Base-by-base conservation (phyloP, 2,113 vertebrate species). In the Perccottus glenii region DNA sequence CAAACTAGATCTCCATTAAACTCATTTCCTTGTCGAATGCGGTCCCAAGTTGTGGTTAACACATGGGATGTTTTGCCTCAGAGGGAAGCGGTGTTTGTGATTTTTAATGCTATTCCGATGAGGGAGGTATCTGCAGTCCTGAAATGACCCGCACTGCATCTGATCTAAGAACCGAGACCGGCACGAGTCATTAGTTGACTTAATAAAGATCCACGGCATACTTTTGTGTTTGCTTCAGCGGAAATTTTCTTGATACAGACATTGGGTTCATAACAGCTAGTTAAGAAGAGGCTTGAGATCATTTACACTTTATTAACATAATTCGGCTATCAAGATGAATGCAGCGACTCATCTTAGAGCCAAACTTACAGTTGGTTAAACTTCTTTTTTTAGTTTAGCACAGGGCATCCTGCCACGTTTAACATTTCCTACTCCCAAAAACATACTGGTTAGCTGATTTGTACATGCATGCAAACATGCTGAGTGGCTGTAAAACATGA, bases 1-100 rank as follows among this genome's bases (percentile, higher is more conserved):
- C 43, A 27, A 80, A 66, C 60, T 43, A 75, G 61, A 90, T 91
- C 88, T 86, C 67, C 73, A 87, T 83, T 85, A 85, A 82, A 82
- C 32, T 40, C 57, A 69, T 85, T 89, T 90, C 88, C 77, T 82
- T 53, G 50, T 67, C 78, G 72, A 80, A 73, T 61, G 67, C 55
- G 64, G 72, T 49, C 46, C 52, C 33, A 32, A 55, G 84, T 75
- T 68, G 78, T 51, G 62, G 72, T 80, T 82, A 74, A 87, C 84
- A 83, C 75, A 78, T 65, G 63, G 70, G 55, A 64, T 73, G 70
- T 73, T 84, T 62, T 78, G 67, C 75, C 77, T 71, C 51, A 3
- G 51, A 82, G 66, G 72, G 0, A 40, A 46, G 14, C 9, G 42
- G 44, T 45, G 55, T 69, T 72, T 67, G 66, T 35, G 72, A 60